Conservation (phyloP, 2,113 vertebrate species). For the Kryptolebias marmoratus region DNA sequence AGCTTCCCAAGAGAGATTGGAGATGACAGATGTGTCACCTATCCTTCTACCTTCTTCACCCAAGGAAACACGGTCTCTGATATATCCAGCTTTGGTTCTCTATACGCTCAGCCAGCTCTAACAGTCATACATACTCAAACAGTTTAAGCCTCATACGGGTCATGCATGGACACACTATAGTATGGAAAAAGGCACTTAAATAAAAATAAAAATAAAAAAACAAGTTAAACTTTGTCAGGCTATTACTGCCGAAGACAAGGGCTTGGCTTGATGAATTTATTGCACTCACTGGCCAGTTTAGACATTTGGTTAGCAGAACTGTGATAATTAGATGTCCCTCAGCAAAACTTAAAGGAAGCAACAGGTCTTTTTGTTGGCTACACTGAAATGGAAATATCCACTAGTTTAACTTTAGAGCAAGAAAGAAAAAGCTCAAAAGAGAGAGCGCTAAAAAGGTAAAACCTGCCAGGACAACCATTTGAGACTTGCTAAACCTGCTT, state of each 20-base stretch:
- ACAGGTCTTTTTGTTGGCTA: constrained; percentile 74
- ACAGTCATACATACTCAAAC: constrained; percentile 30
- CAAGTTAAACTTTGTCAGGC: constrained; percentile 39
- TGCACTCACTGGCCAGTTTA: constrained; percentile 70
- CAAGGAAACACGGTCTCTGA: constrained; percentile 53
- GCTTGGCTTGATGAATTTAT: constrained; percentile 64
- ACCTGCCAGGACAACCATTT: constrained; percentile 41
- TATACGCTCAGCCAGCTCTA: constrained; percentile 29
- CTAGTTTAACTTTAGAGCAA: constrained; percentile 52
- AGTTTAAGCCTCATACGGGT: constrained; percentile 40
- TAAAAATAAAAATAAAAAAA: constrained; percentile 30
- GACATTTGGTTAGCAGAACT: constrained; percentile 64
- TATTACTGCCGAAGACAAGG: constrained; percentile 37
- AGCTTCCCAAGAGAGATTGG: constrained; percentile 35
- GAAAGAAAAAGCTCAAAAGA: constrained; percentile 43
- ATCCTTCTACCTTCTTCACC: constrained; percentile 43
- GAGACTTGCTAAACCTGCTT: constrained; percentile 42
- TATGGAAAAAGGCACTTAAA: constrained; percentile 27
- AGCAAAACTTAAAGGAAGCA: constrained; percentile 64
- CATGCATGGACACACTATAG: constrained; percentile 41
- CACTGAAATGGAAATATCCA: constrained; percentile 73
- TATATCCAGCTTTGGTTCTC: constrained; percentile 23
- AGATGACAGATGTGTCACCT: constrained; percentile 62
- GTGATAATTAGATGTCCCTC: constrained; percentile 72
- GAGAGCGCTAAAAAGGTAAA: constrained; percentile 17